Evolutionary conservation across 2,113 vertebrate species (phyloP).

Genomic region (Peucedramus taeniatus): DNA sequence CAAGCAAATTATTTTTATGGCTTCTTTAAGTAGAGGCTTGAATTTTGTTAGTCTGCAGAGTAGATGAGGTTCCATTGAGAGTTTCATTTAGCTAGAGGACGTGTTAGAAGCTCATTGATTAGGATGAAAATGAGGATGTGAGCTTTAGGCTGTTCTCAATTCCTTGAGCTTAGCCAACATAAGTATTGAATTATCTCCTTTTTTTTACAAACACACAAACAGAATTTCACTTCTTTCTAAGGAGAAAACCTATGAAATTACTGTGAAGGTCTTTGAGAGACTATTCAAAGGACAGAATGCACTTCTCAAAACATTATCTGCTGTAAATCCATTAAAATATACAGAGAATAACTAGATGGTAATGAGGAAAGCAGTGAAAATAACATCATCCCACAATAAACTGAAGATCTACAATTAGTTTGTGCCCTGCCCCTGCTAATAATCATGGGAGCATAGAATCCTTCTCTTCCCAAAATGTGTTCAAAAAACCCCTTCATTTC

Average conservation of each 20-base stretch:
- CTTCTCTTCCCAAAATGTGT: not conserved
- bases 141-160: not conserved
- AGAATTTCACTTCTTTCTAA: not conserved
- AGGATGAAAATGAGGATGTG: not conserved
- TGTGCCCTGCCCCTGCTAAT: not conserved
- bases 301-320: not conserved
- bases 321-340: not conserved
- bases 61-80: not conserved
- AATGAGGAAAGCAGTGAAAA: not conserved
- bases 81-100: not conserved
- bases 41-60: not conserved
- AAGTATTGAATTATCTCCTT: not conserved
- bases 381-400: not conserved
- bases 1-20: not conserved
- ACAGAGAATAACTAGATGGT: not conserved
- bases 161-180: not conserved
- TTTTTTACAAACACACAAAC: not conserved
- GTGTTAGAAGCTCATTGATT: not conserved
- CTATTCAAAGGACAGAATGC: not conserved
- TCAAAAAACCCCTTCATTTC: not conserved
- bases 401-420: not conserved
- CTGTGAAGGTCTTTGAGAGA: not conserved
- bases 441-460: not conserved
- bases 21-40: not conserved
- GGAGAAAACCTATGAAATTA: not conserved